phyloP scores from a whole-genome alignment of 2,797 vertebrate species.

The Catostomus latipinnis region DNA sequence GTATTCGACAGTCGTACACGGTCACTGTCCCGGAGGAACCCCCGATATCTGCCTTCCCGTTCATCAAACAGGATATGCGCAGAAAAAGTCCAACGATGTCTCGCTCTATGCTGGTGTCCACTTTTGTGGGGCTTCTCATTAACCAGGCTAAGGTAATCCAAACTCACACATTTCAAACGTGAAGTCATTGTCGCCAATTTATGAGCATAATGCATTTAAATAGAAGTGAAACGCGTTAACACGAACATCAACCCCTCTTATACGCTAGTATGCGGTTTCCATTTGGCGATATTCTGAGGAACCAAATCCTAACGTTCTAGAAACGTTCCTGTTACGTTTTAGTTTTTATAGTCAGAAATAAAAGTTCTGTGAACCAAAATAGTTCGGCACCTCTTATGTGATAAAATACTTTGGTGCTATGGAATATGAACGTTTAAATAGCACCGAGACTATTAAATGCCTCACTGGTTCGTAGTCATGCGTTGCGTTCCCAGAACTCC shows the following conservation, averaged over 20 bases:
- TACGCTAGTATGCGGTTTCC: too few relatives aligned
- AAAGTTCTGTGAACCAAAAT: too few relatives aligned
- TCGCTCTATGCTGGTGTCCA: slow-evolving; percentile 80
- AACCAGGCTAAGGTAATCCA: slow-evolving; percentile 85
- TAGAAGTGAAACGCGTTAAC: background rate
- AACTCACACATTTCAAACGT: background rate
- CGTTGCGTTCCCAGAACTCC: background rate
- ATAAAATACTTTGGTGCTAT: background rate
- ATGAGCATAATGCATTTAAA: background rate
- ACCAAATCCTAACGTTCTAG: too few relatives aligned
- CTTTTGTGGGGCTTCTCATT: slow-evolving; percentile 85
- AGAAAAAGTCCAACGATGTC: slow-evolving; percentile 76
- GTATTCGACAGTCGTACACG: slow-evolving; percentile 83
- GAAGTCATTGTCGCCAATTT: background rate
- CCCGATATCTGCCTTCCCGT: slow-evolving; percentile 73
- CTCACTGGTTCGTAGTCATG: background rate
- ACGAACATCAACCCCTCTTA: too few relatives aligned
- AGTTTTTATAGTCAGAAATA: too few relatives aligned
- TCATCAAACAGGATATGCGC: slow-evolving; percentile 75
- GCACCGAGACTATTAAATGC: background rate
- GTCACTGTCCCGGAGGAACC: slow-evolving; percentile 84
- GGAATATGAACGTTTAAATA: background rate
- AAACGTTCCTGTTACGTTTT: too few relatives aligned
- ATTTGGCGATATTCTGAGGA: too few relatives aligned
- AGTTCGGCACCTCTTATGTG: too few relatives aligned